These are phyloP conservation scores for Lypha dubia DNA, from an alignment of 2,888 invertebrate species.

Conservation along the genomic window DNA sequence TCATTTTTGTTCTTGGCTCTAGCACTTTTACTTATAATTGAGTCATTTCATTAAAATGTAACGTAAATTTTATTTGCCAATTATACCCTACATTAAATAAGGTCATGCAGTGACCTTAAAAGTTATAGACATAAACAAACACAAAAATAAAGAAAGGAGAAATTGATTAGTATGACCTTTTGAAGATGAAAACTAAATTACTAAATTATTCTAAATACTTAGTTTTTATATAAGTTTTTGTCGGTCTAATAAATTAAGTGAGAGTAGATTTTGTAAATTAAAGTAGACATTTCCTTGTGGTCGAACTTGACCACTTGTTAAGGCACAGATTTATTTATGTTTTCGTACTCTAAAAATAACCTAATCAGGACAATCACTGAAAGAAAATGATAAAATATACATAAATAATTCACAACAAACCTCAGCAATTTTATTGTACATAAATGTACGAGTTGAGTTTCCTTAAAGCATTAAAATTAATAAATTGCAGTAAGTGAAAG, in stretches of 20 bases:
- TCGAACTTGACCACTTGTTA: background rate
- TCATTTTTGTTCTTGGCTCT: background rate
- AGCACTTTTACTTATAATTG: background rate
- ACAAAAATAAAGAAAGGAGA: no score
- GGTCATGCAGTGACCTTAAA: background rate
- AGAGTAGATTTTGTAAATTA: background rate
- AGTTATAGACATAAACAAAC: background rate
- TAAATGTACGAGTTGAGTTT: slow-evolving; percentile 3
- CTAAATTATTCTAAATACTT: background rate
- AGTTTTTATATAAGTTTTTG: no score
- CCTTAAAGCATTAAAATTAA: slow-evolving; percentile 43
- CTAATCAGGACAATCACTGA: background rate
- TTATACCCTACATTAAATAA: slow-evolving; percentile 34
- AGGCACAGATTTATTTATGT: background rate
- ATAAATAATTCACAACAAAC: slow-evolving; percentile 78
- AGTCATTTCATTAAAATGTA: slow-evolving; percentile 26
- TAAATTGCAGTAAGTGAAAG: slow-evolving; percentile 14
- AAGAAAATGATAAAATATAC: slow-evolving; percentile 60
- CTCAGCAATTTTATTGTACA: slow-evolving; percentile 74
- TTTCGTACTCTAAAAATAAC: background rate
- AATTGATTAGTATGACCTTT: background rate
- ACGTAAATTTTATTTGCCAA: slow-evolving; percentile 23
- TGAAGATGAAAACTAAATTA: background rate
- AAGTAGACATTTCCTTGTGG: slow-evolving; percentile 9
- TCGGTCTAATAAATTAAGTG: no score